phyloP scores from a whole-genome alignment of 2,113 vertebrate genomes.

The Fulmarus glacialis region DNA sequence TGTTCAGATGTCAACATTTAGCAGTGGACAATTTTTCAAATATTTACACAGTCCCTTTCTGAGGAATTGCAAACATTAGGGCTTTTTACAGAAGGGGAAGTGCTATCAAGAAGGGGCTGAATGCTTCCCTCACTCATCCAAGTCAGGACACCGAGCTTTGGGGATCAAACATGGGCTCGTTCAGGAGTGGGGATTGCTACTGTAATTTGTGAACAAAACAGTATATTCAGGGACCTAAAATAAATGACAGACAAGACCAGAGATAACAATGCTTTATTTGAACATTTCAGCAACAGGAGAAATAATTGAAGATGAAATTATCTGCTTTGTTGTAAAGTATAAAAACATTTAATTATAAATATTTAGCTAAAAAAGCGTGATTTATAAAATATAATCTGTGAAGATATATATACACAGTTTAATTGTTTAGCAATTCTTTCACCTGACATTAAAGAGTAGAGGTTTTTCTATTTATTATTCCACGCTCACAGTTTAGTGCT shows the following conservation, averaged over 20 bases:
- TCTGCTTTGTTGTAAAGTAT: constrained; percentile 70
- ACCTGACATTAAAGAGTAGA: constrained; percentile 46
- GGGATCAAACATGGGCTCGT: background rate
- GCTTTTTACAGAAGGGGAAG: background rate
- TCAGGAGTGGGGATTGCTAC: background rate
- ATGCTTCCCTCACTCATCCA: background rate
- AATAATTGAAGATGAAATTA: constrained; percentile 58
- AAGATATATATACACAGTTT: constrained; percentile 65
- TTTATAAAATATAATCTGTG: constrained; percentile 69
- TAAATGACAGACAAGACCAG: background rate
- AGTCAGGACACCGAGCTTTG: accelerated
- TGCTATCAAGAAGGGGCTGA: background rate
- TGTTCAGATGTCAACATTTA: background rate
- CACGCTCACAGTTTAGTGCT: constrained; percentile 62
- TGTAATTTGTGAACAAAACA: background rate
- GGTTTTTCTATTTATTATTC: constrained; percentile 45
- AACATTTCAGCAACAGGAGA: constrained; percentile 66
- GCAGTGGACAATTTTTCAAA: background rate
- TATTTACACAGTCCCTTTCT: background rate
- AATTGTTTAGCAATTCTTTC: constrained; percentile 55
- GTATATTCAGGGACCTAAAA: background rate
- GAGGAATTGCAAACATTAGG: background rate
- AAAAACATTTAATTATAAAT: constrained; percentile 79
- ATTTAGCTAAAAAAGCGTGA: constrained; percentile 67
- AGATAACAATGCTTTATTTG: constrained; percentile 58